Evolutionary conservation across 2,888 invertebrate species (phyloP).

Genomic region (Drosophila robusta): DNA sequence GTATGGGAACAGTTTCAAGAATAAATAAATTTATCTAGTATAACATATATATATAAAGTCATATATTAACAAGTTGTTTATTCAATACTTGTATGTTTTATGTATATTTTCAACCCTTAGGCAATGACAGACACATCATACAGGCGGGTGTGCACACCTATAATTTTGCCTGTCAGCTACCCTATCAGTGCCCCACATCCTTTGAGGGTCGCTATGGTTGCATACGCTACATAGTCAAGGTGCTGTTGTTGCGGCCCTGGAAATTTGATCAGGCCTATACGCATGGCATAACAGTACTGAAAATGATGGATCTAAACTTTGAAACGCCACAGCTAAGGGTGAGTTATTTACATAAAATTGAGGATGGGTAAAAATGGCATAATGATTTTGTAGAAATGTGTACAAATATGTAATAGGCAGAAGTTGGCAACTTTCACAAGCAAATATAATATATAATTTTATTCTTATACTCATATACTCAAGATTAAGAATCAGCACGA

Average conservation of each 20-base stretch:
- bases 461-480: too few relatives aligned
- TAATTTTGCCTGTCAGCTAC: slow-evolving; percentile 86
- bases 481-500: too few relatives aligned
- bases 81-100: too few relatives aligned
- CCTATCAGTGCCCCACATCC: slow-evolving; percentile 89
- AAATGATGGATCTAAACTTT: slow-evolving; percentile 91
- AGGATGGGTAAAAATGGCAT: too few relatives aligned
- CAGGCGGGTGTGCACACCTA: slow-evolving; percentile 85
- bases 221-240: slow-evolving; percentile 91
- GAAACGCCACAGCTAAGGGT: slow-evolving; percentile 83
- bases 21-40: too few relatives aligned
- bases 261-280: slow-evolving; percentile 92
- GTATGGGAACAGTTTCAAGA: slow-evolving; percentile 6
- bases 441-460: too few relatives aligned
- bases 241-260: slow-evolving; percentile 92
- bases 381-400: too few relatives aligned
- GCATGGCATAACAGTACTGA: slow-evolving; percentile 91
- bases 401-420: too few relatives aligned
- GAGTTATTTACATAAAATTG: slow-evolving; percentile 1
- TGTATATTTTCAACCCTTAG: slow-evolving; percentile 18
- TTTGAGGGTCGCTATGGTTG: slow-evolving; percentile 91
- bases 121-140: slow-evolving; percentile 55
- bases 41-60: too few relatives aligned
- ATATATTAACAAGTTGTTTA: too few relatives aligned
- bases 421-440: too few relatives aligned